A percentile compares a stretch with the other conserved stretches of the same genome.
Evolutionary conservation across 2,888 invertebrate species (phyloP).

Genomic region (Tribolium freemani): DNA sequence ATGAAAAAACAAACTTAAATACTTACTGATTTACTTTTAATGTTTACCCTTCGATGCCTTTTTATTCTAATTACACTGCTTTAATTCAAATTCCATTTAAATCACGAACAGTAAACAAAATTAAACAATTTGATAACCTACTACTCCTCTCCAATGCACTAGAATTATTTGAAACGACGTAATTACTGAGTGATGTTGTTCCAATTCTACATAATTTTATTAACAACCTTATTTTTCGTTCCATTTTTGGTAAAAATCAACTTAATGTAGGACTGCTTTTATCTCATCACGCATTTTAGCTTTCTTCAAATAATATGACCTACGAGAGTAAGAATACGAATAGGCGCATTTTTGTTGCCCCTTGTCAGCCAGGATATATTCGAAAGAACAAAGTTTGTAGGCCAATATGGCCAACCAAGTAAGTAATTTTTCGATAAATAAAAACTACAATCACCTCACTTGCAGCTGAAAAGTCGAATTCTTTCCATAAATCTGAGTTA

Average conservation of each 20-base stretch:
- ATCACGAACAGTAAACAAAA: too few species aligned
- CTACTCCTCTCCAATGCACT: neutral
- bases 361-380: slow-evolving; percentile 4
- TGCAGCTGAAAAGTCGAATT: neutral
- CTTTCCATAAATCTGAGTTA: neutral
- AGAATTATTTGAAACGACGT: neutral
- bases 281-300: neutral
- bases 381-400: neutral
- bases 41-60: too few species aligned
- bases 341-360: neutral
- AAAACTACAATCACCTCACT: neutral
- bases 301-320: neutral
- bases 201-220: neutral
- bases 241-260: too few species aligned
- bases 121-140: neutral
- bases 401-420: neutral
- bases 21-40: too few species aligned
- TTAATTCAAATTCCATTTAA: too few species aligned
- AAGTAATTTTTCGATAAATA: neutral
- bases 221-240: neutral
- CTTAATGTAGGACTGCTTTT: neutral
- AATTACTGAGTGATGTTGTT: neutral
- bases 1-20: too few species aligned
- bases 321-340: neutral
- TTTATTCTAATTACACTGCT: too few species aligned